phyloP scores from a whole-genome alignment of 1,140 invertebrate genomes.

The Delia radicum region DNA sequence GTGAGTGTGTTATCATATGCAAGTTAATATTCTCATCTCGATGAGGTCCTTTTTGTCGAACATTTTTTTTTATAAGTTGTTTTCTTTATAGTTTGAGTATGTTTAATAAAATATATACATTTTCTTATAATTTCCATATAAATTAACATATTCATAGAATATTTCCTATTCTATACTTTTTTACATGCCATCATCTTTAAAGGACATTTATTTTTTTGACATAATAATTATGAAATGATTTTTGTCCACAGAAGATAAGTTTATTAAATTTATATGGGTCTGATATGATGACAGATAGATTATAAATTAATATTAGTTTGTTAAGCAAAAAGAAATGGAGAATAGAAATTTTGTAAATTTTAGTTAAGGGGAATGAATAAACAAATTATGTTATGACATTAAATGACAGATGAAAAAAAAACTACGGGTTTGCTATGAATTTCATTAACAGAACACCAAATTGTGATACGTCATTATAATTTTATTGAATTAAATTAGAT shows the following conservation, averaged over 20 bases:
- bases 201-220: not conserved
- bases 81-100: no score
- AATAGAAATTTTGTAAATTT: no score
- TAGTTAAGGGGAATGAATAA: no score
- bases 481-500: no score
- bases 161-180: not conserved
- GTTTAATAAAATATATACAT: not conserved
- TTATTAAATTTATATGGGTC: constrained; percentile 1
- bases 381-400: no score
- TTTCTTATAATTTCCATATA: not conserved
- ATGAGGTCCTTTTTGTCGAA: not conserved
- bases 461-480: no score
- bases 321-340: no score
- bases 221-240: not conserved
- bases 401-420: no score
- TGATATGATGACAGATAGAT: not conserved
- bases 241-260: not conserved
- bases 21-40: not conserved
- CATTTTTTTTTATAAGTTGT: not conserved
- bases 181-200: not conserved
- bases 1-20: not conserved
- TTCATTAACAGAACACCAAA: no score
- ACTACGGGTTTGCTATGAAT: no score
- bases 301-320: no score
- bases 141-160: not conserved